A percentile compares a stretch with the other conserved stretches of the same genome.
Conservation (phyloP, 2,888 invertebrate genomes). For the Geophilus truncorum region DNA sequence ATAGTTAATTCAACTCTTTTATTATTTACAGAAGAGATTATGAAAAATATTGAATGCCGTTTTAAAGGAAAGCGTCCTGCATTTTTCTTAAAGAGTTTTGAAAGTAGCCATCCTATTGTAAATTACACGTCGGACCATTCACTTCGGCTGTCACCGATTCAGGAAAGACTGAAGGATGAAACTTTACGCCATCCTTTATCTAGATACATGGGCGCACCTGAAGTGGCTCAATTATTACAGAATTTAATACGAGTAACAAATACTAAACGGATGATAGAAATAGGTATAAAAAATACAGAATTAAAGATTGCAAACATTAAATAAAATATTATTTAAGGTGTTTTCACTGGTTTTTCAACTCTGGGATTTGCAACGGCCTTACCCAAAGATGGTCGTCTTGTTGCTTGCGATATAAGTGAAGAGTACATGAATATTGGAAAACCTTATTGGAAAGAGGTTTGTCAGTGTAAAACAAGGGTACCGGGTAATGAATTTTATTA, state of each 20-base stretch:
- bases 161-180: constrained; percentile 29
- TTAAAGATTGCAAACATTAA: background rate
- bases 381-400: constrained; percentile 48
- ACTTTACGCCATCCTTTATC: constrained; percentile 36
- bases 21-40: background rate
- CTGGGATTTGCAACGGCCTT: constrained; percentile 48
- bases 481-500: background rate
- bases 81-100: too few species aligned
- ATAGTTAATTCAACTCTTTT: too few species aligned
- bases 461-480: too few species aligned
- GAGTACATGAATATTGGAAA: constrained; percentile 40
- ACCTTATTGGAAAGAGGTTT: constrained; percentile 34
- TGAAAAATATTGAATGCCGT: too few species aligned
- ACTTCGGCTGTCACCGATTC: background rate
- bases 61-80: too few species aligned
- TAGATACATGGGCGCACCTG: constrained; percentile 43
- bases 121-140: background rate
- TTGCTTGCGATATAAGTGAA: constrained; percentile 44
- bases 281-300: background rate
- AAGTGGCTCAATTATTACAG: constrained; percentile 38
- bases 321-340: constrained; percentile 38
- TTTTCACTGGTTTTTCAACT: constrained; percentile 49
- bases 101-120: background rate
- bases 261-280: constrained; percentile 28
- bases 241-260: background rate